Evolutionary conservation across 2,113 vertebrate species (phyloP).

Genomic region (Micronisus gabar): DNA sequence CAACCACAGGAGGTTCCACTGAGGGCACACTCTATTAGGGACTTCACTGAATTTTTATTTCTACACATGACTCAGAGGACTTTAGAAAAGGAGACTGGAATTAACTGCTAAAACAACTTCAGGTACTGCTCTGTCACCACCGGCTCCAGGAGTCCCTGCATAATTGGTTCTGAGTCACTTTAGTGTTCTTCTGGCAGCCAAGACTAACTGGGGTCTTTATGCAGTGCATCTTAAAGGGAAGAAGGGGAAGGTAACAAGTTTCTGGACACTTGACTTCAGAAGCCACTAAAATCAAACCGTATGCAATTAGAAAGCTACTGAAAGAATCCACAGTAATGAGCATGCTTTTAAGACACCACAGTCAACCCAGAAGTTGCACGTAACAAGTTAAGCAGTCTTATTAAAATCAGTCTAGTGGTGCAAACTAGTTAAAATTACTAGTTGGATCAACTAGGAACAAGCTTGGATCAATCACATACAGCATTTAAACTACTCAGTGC

Average conservation of each 20-base stretch:
- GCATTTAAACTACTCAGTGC: background rate
- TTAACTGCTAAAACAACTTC: background rate
- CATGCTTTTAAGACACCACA: background rate
- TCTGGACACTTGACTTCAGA: background rate
- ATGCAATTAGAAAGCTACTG: background rate
- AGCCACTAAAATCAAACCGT: background rate
- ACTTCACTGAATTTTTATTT: constrained; percentile 26
- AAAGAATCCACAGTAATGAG: background rate
- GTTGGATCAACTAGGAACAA: background rate
- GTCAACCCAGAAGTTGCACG: background rate
- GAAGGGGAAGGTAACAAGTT: background rate
- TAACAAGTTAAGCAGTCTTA: background rate
- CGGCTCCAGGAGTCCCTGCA: background rate
- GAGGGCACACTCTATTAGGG: background rate
- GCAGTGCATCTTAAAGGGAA: background rate
- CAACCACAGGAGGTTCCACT: background rate
- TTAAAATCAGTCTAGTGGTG: background rate
- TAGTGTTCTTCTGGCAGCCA: background rate
- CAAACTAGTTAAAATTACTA: background rate
- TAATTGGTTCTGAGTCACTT: background rate
- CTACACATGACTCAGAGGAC: background rate
- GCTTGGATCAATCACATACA: background rate
- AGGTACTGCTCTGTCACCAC: background rate
- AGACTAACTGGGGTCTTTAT: background rate
- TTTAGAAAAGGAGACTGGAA: background rate